A percentile compares a stretch with the other conserved stretches of the same genome.
phyloP scores from a whole-genome alignment of 2,113 vertebrate species.

The Rallus limicola region DNA sequence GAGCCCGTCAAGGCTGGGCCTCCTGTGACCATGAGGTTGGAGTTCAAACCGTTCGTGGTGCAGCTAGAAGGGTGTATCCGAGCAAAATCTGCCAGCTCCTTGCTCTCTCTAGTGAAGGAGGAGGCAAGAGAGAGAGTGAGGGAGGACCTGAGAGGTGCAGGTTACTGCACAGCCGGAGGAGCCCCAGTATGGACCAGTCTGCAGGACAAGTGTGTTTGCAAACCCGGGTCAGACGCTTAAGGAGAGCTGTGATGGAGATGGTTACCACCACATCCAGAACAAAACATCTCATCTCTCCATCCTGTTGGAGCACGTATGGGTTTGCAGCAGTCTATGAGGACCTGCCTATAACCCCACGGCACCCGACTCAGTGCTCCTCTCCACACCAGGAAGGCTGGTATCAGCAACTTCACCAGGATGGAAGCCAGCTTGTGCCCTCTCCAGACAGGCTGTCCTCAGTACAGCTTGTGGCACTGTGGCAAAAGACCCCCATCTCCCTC shows the following conservation, averaged over 20 bases:
- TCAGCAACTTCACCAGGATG: not conserved
- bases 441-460: not conserved
- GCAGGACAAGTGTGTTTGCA: fast-evolving
- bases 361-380: not conserved
- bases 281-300: not conserved
- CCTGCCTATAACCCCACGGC: fast-evolving
- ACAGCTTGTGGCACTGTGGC: not conserved
- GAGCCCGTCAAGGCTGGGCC: conserved; percentile 83
- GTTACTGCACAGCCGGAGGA: fast-evolving
- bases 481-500: not conserved
- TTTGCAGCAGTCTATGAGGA: not conserved
- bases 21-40: conserved; percentile 97
- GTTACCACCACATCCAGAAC: not conserved
- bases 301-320: not conserved
- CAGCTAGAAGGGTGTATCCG: conserved; percentile 86
- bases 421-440: not conserved
- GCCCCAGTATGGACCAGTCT: not conserved
- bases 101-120: conserved; percentile 84
- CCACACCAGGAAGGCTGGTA: not conserved
- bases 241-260: not conserved
- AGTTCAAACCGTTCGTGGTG: conserved; percentile 85
- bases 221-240: not conserved
- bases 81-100: conserved; percentile 90
- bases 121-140: not conserved
- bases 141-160: not conserved